Evolutionary conservation across 2,113 vertebrate species (phyloP).

Genomic region (Apteryx owenii): DNA sequence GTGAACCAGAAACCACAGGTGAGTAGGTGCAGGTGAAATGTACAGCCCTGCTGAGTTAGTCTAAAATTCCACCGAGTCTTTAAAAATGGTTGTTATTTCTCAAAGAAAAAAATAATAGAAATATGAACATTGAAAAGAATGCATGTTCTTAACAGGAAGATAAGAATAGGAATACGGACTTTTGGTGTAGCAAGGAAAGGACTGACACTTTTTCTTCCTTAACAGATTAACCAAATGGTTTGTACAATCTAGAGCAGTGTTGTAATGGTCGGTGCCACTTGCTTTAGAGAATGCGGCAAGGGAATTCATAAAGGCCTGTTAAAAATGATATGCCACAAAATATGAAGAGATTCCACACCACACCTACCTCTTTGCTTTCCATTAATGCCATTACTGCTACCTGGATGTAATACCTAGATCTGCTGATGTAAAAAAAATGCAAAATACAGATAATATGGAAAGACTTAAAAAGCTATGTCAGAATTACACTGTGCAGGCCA

Average conservation of each 20-base stretch:
- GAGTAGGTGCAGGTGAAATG: background rate
- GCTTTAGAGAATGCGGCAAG: fast-evolving
- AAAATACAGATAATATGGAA: background rate
- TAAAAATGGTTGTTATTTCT: background rate
- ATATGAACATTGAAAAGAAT: background rate
- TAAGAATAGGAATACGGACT: background rate
- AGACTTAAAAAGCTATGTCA: background rate
- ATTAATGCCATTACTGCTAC: background rate
- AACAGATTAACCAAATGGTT: background rate
- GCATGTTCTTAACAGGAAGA: background rate
- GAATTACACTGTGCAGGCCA: background rate
- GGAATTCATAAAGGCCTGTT: background rate
- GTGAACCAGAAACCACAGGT: background rate
- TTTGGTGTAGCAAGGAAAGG: background rate
- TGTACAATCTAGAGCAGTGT: background rate
- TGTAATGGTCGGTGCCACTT: background rate
- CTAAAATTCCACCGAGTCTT: background rate
- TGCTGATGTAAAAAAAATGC: background rate
- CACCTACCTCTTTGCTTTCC: background rate
- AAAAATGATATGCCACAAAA: background rate
- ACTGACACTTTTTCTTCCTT: background rate
- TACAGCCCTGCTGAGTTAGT: background rate
- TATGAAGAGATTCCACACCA: background rate
- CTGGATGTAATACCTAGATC: background rate
- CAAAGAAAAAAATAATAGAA: background rate